Evolutionary conservation across 1,140 invertebrate genomes (phyloP).

Genomic region (Xylocopa sonorina): DNA sequence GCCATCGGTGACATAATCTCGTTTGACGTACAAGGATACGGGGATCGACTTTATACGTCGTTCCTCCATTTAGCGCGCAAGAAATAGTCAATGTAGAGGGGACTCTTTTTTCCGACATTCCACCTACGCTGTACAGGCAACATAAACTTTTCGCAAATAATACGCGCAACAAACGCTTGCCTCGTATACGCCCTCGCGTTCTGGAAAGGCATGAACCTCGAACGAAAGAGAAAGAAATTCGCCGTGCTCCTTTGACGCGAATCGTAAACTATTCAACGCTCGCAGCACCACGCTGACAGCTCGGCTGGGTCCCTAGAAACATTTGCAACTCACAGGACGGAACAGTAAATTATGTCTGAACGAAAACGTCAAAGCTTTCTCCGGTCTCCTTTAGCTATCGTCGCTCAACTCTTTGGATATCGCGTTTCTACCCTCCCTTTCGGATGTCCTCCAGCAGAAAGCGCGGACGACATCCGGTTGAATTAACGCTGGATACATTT

Average conservation of each 20-base stretch:
- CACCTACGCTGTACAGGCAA: too few relatives aligned
- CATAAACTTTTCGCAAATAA: too few relatives aligned
- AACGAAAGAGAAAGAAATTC: conserved; percentile 15
- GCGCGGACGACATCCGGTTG: neutral
- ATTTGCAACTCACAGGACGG: conserved; percentile 52
- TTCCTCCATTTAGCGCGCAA: too few relatives aligned
- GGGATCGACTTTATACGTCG: neutral
- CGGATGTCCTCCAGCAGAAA: neutral
- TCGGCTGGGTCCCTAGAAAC: neutral
- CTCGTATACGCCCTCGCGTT: neutral
- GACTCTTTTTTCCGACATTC: too few relatives aligned
- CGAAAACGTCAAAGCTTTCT: conserved; percentile 41
- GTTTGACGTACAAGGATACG: conserved; percentile 4
- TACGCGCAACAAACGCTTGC: neutral
- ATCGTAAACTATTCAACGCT: conserved; percentile 43
- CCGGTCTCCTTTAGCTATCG: neutral
- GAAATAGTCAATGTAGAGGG: too few relatives aligned
- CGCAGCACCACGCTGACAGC: conserved; percentile 15
- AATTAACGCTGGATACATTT: neutral
- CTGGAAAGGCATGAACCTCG: too few relatives aligned
- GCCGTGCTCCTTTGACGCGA: conserved; percentile 18
- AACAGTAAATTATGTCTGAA: conserved; percentile 54
- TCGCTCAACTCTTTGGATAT: neutral
- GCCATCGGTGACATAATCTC: neutral
- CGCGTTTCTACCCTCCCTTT: neutral